Evolutionary conservation across 2,888 invertebrate genomes (phyloP).

Genomic region (Watsonalla cultraria): DNA sequence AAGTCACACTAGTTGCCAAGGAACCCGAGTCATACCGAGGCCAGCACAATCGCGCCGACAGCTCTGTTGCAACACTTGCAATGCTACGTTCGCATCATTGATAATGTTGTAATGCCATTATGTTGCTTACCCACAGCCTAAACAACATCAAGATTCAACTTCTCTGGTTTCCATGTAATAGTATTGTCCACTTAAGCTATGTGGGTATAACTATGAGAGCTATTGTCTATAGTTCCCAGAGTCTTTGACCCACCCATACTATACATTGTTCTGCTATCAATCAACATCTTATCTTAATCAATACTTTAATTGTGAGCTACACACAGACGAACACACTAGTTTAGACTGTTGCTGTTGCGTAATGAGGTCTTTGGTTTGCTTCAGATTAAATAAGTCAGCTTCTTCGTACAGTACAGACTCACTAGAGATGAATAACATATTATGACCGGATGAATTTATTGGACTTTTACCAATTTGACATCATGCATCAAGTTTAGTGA

Average conservation of each 20-base stretch:
- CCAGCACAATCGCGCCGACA: conserved; percentile 28
- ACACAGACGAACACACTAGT: not conserved
- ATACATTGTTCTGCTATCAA: not conserved
- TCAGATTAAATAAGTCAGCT: no score
- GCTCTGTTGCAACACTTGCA: conserved; percentile 44
- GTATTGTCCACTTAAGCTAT: conserved; percentile 44
- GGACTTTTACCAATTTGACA: no score
- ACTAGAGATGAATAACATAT: no score
- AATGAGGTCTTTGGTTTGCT: no score
- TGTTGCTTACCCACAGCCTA: conserved; percentile 57
- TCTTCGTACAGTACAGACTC: no score
- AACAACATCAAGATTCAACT: conserved; percentile 53
- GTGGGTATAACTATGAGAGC: conserved; percentile 17
- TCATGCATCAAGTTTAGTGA: no score
- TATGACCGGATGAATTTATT: no score
- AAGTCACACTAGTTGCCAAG: not conserved
- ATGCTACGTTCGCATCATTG: conserved; percentile 55
- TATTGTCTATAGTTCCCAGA: conserved; percentile 24
- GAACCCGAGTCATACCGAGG: conserved; percentile 17
- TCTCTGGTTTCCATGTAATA: conserved; percentile 37
- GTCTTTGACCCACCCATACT: not conserved
- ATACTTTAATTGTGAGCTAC: not conserved
- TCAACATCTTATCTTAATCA: not conserved
- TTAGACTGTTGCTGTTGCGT: not conserved
- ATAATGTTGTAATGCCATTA: conserved; percentile 68